Evolutionary conservation across 2,113 vertebrate species (phyloP).

Genomic region (Epinephelus lanceolatus): DNA sequence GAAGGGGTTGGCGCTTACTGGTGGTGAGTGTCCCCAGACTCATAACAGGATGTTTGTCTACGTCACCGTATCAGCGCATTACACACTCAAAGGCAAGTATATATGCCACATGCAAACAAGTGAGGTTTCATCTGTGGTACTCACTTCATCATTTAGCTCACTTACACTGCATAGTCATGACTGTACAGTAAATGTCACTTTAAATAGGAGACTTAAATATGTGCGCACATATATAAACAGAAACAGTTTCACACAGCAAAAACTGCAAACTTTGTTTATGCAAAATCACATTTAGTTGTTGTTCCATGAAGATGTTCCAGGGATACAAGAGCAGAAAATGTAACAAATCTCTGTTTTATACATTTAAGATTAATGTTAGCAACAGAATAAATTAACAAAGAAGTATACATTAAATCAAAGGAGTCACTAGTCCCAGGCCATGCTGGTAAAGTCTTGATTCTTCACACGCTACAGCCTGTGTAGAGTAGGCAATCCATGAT

Average conservation of each 20-base stretch:
- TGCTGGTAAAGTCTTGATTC: slow-evolving; percentile 57
- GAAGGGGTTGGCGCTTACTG: slow-evolving; percentile 19
- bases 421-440: slow-evolving; percentile 38
- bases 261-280: slow-evolving; percentile 33
- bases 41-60: slow-evolving; percentile 71
- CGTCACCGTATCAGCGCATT: slow-evolving; percentile 29
- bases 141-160: slow-evolving; percentile 12
- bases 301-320: slow-evolving; percentile 30
- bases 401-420: slow-evolving; percentile 48
- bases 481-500: slow-evolving; percentile 54
- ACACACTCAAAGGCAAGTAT: slow-evolving; percentile 23
- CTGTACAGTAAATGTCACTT: slow-evolving; percentile 27
- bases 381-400: slow-evolving; percentile 78
- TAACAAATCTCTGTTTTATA: slow-evolving; percentile 31
- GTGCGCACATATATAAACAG: slow-evolving; percentile 11
- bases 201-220: slow-evolving; percentile 30
- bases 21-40: slow-evolving; percentile 36
- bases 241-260: slow-evolving; percentile 22
- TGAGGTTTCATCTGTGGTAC: slow-evolving; percentile 41
- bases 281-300: slow-evolving; percentile 47
- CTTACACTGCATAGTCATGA: slow-evolving; percentile 31
- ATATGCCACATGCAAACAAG: slow-evolving; percentile 5
- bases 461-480: slow-evolving; percentile 37
- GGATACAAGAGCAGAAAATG: slow-evolving; percentile 59
- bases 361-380: slow-evolving; percentile 48